Evolutionary conservation across 2,113 vertebrate species (phyloP).

Genomic region (Peucedramus taeniatus): DNA sequence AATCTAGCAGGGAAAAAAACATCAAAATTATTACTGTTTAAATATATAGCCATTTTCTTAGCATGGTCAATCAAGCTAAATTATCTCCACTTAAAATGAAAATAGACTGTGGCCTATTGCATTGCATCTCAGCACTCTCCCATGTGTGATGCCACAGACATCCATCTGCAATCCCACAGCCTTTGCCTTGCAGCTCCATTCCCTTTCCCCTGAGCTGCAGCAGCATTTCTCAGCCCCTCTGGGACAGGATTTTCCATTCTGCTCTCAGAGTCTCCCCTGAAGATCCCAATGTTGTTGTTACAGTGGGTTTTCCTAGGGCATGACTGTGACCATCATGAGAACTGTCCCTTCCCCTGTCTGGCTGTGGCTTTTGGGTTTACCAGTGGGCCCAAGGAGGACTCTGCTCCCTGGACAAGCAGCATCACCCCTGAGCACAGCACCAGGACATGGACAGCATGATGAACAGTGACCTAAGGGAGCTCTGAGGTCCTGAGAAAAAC

Average conservation of each 20-base stretch:
- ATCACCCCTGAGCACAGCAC: neutral
- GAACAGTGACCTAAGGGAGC: neutral
- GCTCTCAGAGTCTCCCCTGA: neutral
- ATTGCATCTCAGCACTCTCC: neutral
- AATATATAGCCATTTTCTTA: neutral
- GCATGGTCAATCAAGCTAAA: conserved; percentile 2
- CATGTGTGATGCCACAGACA: neutral
- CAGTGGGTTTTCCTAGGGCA: neutral
- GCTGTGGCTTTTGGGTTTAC: neutral
- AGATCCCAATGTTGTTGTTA: neutral
- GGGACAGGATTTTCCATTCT: neutral
- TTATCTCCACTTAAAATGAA: neutral
- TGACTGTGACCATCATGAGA: neutral
- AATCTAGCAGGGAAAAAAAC: conserved; percentile 22
- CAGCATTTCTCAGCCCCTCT: neutral
- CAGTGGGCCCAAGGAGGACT: neutral
- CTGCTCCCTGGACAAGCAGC: neutral
- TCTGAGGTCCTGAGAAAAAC: neutral
- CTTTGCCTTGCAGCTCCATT: neutral
- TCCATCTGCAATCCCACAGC: neutral
- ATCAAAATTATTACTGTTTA: conserved; percentile 16
- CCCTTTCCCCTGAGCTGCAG: neutral
- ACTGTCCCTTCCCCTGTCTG: neutral
- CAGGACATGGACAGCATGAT: accelerated
- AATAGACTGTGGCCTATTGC: neutral